Evolutionary conservation across 2,888 invertebrate species (phyloP), one percentile per base, ranked within the genome.

Genomic region (Pediacus dermestoides): DNA sequence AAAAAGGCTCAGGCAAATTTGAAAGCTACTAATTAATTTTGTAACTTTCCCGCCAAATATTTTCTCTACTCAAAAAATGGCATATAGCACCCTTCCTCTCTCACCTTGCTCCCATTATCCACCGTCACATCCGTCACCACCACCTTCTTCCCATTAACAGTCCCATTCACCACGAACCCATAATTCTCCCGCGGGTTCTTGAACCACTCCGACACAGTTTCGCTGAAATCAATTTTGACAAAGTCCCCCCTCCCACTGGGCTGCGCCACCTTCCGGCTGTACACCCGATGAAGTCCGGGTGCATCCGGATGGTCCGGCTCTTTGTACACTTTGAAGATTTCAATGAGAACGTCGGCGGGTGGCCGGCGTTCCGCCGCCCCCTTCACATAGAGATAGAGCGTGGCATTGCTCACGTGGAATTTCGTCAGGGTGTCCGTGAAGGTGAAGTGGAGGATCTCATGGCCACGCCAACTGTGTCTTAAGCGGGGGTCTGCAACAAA

Each of bases 131-230:
- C 82, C n/a, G 82, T 84, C 53, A 84, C 81, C 28, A 82, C 76
- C 52, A 82, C 73, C 50, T 75, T 76, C 64, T 77, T 58, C 7
- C 66, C 80, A 47, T 74, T 74, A 64, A 75, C 79, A 60, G 76
- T 75, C 51, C 77, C 80, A 67, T 83, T 84, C 51, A 91, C 76
- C 12, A 86, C 78, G 55, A 91, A 80, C 23, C 88, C 88, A 55
- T 84, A 77, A 62, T 84, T 85, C 55, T 83, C 81, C 38, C 81
- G 73, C 2, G 84, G 82, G 62, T 81, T 75, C 49, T 80, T 80
- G 65, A 85, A 81, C 82, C 88, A 89, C 53, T 85, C 82, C 30
- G 78, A 76, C 18, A 88, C 81, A 70, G 88, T 77, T 28, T 78
- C 77, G 27, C 82, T 81, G 4, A 89, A 74, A 57, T 89, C 86